Conservation (phyloP, 2,797 vertebrate genomes). For the Calcarius lapponicus region DNA sequence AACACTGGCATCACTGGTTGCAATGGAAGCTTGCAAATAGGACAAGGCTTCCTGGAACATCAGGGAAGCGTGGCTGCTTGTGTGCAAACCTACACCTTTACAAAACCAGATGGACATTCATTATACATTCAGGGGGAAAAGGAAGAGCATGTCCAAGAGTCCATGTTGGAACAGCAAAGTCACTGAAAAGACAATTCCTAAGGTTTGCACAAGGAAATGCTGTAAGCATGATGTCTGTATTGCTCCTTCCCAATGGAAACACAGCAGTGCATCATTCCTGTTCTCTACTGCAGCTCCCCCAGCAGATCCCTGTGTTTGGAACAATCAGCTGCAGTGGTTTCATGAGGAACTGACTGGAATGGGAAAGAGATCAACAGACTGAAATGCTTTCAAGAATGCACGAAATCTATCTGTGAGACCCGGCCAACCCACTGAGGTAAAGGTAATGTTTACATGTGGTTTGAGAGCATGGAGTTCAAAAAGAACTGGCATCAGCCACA, state of each 20-base stretch:
- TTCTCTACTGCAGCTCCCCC: background rate
- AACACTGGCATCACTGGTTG: background rate
- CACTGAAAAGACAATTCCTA: background rate
- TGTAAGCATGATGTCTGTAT: background rate
- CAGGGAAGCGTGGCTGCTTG: background rate
- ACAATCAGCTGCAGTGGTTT: slow-evolving; percentile 2
- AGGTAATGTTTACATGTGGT: slow-evolving; percentile 9
- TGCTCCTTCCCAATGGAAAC: background rate
- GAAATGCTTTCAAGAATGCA: slow-evolving; percentile 49
- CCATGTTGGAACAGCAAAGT: rapidly evolving
- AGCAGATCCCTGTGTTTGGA: slow-evolving; percentile 5
- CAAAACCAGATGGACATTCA: background rate
- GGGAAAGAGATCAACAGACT: background rate
- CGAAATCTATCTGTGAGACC: slow-evolving; percentile 7
- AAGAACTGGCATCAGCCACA: background rate
- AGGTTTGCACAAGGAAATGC: background rate
- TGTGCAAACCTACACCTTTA: background rate
- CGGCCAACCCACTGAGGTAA: slow-evolving; percentile 33
- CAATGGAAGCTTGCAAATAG: background rate
- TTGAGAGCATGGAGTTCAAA: slow-evolving; percentile 14
- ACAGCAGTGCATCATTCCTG: background rate
- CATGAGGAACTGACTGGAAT: slow-evolving; percentile 12
- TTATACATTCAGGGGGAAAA: background rate
- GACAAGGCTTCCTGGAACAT: background rate
- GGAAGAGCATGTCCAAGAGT: background rate